Evolutionary conservation across 2,113 vertebrate species (phyloP).

Genomic region (Euleptes europaea): DNA sequence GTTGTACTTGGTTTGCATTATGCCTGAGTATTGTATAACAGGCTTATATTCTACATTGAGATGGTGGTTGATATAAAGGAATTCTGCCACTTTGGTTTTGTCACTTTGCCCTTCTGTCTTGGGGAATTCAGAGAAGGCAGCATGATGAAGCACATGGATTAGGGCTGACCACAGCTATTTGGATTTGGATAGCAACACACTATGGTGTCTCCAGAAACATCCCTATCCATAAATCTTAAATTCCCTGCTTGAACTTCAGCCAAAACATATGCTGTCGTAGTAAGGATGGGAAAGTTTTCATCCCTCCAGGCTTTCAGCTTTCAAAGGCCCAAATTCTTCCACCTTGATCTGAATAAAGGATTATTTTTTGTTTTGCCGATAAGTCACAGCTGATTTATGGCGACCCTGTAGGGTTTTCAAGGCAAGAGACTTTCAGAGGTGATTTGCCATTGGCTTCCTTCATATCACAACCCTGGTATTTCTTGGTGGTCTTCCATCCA

Average conservation of each 20-base stretch:
- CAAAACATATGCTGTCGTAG: background rate
- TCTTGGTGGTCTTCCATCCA: too few relatives aligned
- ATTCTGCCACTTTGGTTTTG: background rate
- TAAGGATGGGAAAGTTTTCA: background rate
- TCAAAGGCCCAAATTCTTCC: background rate
- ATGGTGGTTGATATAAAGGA: background rate
- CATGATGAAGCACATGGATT: background rate
- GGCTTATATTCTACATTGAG: background rate
- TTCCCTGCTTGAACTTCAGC: background rate
- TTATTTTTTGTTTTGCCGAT: too few relatives aligned
- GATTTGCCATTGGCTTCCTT: too few relatives aligned
- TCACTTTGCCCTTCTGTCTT: background rate
- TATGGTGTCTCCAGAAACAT: background rate
- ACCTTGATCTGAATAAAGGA: background rate
- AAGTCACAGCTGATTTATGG: too few relatives aligned
- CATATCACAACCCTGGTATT: too few relatives aligned
- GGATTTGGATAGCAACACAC: background rate
- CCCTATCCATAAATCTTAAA: slow-evolving; percentile 31
- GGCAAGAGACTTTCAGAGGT: too few relatives aligned
- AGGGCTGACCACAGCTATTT: slow-evolving; percentile 1
- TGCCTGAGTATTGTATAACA: too few relatives aligned
- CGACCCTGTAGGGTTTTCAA: too few relatives aligned
- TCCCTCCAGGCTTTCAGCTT: background rate
- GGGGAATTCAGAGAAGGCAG: background rate
- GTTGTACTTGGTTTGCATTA: too few relatives aligned